Base-by-base conservation (phyloP, 2,888 invertebrate genomes). In the Ennomos quercinarius region DNA sequence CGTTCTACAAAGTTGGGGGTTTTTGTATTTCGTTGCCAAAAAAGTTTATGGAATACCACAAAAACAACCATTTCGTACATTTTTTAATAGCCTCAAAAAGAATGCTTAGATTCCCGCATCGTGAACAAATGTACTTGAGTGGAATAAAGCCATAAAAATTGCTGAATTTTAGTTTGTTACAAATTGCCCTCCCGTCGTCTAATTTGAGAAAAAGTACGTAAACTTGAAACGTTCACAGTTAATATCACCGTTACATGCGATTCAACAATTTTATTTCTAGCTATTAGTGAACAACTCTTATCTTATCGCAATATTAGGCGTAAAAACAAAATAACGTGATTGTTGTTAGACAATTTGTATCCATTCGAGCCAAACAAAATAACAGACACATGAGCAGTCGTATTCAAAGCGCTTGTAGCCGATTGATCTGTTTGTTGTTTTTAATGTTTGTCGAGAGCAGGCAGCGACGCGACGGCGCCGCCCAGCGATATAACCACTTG, bases 341-440 rank as follows among this genome's bases (percentile, higher is more conserved):
- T 72, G 80, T 80, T 77, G 71, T 80, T 73, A 76, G 79, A 74
- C 74, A 71, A 70, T 75, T 76, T 66, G 54, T 71, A 74, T 73
- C 73, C 67, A 72, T 70, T 74, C 66, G 71, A 70, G 71, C 71
- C 69, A 73, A 79, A 72, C 76, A 74, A 77, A 77, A 75, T 77
- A 78, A 72, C 67, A 52, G 66, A 63, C 61, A 63, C 61, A 68
- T 62, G 68, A 74, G 42, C 72, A 81, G 78, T 78, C 71, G 78
- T 76, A 78, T 83, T 78, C 76, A 72, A 77, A 78, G 79, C 76
- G 74, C 80, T 77, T 74, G 80, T 78, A 84, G 81, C 81, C 85
- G 84, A 89, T 89, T 86, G 86, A 88, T 90, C 86, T 91, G 91
- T 91, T 91, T 91, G 89, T 91, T 91, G 89, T 91, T 89, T 87